Evolutionary conservation across 2,797 vertebrate species (phyloP).

Genomic region (Leucoraja ocellata): DNA sequence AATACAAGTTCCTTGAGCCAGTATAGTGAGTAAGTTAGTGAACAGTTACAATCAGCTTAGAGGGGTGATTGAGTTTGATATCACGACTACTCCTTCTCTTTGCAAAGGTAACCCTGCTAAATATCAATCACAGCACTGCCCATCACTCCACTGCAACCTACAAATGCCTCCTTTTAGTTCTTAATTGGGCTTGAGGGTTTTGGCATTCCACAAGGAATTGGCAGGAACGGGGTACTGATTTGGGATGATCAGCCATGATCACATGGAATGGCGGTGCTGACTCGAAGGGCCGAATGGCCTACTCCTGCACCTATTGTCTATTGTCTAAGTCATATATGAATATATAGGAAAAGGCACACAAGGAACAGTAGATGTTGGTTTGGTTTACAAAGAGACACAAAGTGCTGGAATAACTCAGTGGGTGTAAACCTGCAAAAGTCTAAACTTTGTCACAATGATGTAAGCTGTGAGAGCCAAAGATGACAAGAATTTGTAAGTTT

Average conservation of each 20-base stretch:
- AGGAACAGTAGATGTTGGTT: too few relatives aligned
- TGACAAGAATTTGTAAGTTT: not conserved
- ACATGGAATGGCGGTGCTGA: too few relatives aligned
- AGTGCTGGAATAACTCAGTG: too few relatives aligned
- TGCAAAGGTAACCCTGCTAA: not conserved
- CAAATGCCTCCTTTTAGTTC: not conserved
- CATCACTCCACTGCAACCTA: not conserved
- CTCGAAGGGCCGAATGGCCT: too few relatives aligned
- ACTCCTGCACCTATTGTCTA: too few relatives aligned
- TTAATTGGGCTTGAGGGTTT: not conserved
- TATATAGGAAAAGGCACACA: too few relatives aligned
- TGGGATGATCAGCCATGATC: too few relatives aligned
- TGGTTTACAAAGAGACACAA: too few relatives aligned
- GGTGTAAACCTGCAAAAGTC: too few relatives aligned
- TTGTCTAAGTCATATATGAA: not conserved
- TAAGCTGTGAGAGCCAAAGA: not conserved
- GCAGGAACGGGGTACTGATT: too few relatives aligned
- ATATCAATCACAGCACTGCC: not conserved
- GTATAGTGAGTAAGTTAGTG: not conserved
- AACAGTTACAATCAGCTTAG: not conserved
- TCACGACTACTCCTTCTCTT: not conserved
- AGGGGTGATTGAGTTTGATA: not conserved
- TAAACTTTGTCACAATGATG: not conserved
- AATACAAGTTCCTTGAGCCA: not conserved
- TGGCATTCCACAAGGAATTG: not conserved